Evolutionary conservation across 1,140 invertebrate species (phyloP).

Genomic region (Antheraea pernyi): DNA sequence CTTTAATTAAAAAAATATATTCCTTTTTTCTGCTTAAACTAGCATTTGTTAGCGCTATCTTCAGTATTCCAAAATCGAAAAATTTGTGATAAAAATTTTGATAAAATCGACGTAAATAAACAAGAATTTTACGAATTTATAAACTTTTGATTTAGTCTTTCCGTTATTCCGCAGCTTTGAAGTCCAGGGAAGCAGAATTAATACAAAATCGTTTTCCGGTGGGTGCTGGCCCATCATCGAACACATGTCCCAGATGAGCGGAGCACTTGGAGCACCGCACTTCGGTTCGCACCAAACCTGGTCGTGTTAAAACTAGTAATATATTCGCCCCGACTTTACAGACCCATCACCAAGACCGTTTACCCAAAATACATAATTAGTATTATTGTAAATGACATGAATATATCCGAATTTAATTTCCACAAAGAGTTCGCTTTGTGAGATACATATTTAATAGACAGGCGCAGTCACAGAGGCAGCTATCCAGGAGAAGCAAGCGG

Average conservation of each 20-base stretch:
- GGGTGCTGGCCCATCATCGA: slow-evolving; percentile 97
- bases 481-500: slow-evolving; percentile 57
- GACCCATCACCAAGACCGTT: slow-evolving; percentile 51
- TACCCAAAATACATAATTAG: slow-evolving; percentile 64
- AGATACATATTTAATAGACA: slow-evolving; percentile 31
- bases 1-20: too few relatives aligned
- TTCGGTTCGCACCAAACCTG: slow-evolving; percentile 93
- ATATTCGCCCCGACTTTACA: slow-evolving; percentile 89
- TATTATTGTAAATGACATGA: slow-evolving; percentile 56
- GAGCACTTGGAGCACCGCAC: slow-evolving; percentile 94
- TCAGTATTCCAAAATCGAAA: too few relatives aligned
- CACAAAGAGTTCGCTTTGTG: slow-evolving; percentile 49
- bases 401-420: slow-evolving; percentile 50
- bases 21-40: too few relatives aligned
- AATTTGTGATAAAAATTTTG: too few relatives aligned
- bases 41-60: too few relatives aligned
- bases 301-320: slow-evolving; percentile 95
- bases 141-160: too few relatives aligned
- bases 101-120: too few relatives aligned
- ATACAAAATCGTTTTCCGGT: slow-evolving; percentile 98
- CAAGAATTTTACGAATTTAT: too few relatives aligned
- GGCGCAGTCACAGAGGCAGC: slow-evolving; percentile 52
- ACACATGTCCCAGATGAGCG: slow-evolving; percentile 98
- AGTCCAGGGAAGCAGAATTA: slow-evolving; percentile 93
- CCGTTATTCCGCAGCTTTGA: slow-evolving; percentile 67